Percentiles rank a stretch among this genome's conserved stretches.
Evolutionary conservation across 2,797 vertebrate species (phyloP).

Genomic region (Melanotaenia maccullochi): DNA sequence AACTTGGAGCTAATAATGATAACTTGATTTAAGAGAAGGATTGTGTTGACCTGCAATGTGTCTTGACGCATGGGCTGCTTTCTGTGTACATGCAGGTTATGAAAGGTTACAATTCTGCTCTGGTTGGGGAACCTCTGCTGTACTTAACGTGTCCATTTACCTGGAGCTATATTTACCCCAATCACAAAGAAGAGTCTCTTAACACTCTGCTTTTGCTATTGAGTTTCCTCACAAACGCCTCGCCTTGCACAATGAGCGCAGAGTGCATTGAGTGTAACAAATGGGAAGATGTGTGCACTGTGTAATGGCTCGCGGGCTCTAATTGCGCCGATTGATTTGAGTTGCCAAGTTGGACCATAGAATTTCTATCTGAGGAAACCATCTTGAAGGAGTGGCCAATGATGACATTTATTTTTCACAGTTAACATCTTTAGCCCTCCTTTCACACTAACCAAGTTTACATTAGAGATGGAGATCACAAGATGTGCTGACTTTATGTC

Average conservation of each 20-base stretch:
- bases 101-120: not conserved
- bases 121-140: conserved; percentile 34
- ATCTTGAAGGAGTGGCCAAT: conserved; percentile 69
- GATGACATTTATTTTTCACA: conserved; percentile 80
- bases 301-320: conserved; percentile 67
- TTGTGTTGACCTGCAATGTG: not conserved
- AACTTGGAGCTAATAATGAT: not conserved
- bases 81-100: not conserved
- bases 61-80: not conserved
- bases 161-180: conserved; percentile 59
- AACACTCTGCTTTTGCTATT: conserved; percentile 62
- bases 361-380: conserved; percentile 69
- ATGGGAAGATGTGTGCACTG: conserved; percentile 62
- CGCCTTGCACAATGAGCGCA: conserved; percentile 59
- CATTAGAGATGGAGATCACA: conserved; percentile 78
- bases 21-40: conserved; percentile 3
- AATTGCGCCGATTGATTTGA: conserved; percentile 75
- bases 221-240: conserved; percentile 58
- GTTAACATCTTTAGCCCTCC: conserved; percentile 67
- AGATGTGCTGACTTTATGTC: conserved; percentile 64
- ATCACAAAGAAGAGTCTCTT: conserved; percentile 67
- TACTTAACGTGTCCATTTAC: conserved; percentile 56
- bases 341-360: conserved; percentile 62
- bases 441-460: conserved; percentile 54
- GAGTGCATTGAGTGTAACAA: conserved; percentile 61